Conservation (phyloP, 2,797 vertebrate species). For the Sparus aurata region DNA sequence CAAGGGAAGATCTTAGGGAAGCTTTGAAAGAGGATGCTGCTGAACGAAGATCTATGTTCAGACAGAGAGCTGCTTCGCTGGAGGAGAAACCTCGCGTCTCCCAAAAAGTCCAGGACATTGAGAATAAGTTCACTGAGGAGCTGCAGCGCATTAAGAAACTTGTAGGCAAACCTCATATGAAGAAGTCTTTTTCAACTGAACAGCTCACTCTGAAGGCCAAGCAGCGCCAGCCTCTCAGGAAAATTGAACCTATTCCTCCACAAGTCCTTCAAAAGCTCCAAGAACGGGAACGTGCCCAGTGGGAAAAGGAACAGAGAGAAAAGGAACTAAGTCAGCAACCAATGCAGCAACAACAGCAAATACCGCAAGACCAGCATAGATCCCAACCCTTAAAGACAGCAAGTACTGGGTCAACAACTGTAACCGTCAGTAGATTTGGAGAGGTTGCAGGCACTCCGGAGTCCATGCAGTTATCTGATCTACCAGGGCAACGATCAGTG, state of each 20-base stretch:
- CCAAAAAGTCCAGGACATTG: conserved; percentile 92
- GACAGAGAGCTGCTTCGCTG: conserved; percentile 93
- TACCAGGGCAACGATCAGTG: conserved; percentile 82
- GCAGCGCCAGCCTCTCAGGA: conserved; percentile 83
- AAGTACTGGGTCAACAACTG: conserved; percentile 56
- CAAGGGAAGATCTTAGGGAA: conserved; percentile 88
- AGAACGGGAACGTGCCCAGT: conserved; percentile 85
- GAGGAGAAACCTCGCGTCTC: conserved; percentile 93
- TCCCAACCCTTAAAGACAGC: conserved; percentile 61
- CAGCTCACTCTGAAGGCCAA: conserved; percentile 83
- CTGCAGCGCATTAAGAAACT: conserved; percentile 95
- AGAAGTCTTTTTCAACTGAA: conserved; percentile 92
- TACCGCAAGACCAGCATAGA: conserved; percentile 54
- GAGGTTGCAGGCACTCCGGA: conserved; percentile 78
- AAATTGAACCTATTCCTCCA: conserved; percentile 87
- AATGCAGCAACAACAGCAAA: conserved; percentile 62
- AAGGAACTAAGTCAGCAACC: conserved; percentile 64
- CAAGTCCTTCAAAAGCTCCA: conserved; percentile 88
- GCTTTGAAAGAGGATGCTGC: conserved; percentile 89
- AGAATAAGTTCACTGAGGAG: conserved; percentile 95
- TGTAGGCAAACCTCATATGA: conserved; percentile 94
- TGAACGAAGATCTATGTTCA: conserved; percentile 90
- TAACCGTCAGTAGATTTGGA: conserved; percentile 61
- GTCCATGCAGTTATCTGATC: conserved; percentile 83
- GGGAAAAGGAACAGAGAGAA: conserved; percentile 80